Base-by-base conservation (phyloP, 2,888 invertebrate genomes). In the Pimpla rufipes region DNA sequence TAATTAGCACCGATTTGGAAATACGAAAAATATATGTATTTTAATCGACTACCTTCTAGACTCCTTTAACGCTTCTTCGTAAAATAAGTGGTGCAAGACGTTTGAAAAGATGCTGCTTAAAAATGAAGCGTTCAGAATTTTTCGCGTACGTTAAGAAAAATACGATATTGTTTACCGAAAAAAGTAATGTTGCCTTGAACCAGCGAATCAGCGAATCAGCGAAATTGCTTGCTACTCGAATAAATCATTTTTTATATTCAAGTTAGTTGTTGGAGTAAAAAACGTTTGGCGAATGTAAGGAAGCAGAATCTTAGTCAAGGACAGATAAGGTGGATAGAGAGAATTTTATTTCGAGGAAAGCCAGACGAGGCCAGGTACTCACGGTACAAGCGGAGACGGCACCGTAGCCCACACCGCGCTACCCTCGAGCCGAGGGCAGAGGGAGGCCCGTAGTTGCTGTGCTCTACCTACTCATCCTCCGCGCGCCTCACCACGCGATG, bases 401-500 rank as follows among this genome's bases (percentile, higher is more conserved):
- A 80, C 83, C 83, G 80, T 77, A 40, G 67, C 76, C 47, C 52
- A 40, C 55, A 47, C 64, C 70, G 47, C 76, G 59, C 37, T 67
- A 82, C 79, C 79, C 62, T 40, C 40, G 8, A 37, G 52, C 73
- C 16, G 70, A 7, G 13, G 64, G 29, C 21, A 57, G 35, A 35
- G 67, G 45, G 82, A 70, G 82, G 74, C 55, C 3, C 29, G 29
- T 71, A 71, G 76, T 40, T 74, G 64, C 55, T 47, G 35, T 50
- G 42, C 64, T 74, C 52, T 74, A 70, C 64, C 79, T 62, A 57
- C 70, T 82, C 62, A 78, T 68, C 81, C 80, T 82, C 81, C 66
- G 81, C 80, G 83, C 82, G 85, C 84, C 71, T 85, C 90, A 91
- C 93, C 93, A 93, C 92, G 93, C 93, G 93, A 93, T 93, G 91